phyloP scores from a whole-genome alignment of 2,113 vertebrate genomes.

The Heterotis niloticus region DNA sequence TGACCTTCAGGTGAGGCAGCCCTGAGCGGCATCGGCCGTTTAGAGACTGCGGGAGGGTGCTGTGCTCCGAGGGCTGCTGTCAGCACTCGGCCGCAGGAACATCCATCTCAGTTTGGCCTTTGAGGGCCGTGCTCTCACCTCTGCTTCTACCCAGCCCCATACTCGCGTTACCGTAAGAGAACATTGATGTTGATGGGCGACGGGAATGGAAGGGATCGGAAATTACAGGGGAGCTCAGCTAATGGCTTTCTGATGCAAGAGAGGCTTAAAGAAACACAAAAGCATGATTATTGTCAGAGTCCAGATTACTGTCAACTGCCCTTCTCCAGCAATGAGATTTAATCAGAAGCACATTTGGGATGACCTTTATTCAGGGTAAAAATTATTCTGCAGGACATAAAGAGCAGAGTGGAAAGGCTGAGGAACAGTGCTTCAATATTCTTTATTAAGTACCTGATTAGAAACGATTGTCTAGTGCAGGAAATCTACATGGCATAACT shows the following conservation, averaged over 20 bases:
- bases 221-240: not conserved
- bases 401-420: not conserved
- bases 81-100: not conserved
- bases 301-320: slow-evolving; percentile 8
- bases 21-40: no score
- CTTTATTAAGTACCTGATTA: slow-evolving; percentile 17
- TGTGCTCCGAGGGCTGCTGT: not conserved
- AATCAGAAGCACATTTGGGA: not conserved
- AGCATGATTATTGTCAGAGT: not conserved
- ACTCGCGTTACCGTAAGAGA: not conserved
- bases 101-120: not conserved
- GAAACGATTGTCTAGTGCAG: slow-evolving; percentile 25
- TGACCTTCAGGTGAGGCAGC: not conserved
- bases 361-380: not conserved
- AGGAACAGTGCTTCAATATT: not conserved
- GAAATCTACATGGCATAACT: slow-evolving; percentile 4
- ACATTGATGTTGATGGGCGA: not conserved
- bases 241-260: not conserved
- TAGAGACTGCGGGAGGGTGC: not conserved
- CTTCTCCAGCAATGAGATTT: not conserved
- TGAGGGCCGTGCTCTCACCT: not conserved
- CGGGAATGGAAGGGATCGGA: not conserved
- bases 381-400: not conserved
- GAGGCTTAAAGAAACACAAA: not conserved
- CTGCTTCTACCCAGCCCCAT: not conserved